These are phyloP conservation scores for Caenorhabditis imperialis DNA, from an alignment of 2,888 invertebrate species.

Conservation along the genomic window DNA sequence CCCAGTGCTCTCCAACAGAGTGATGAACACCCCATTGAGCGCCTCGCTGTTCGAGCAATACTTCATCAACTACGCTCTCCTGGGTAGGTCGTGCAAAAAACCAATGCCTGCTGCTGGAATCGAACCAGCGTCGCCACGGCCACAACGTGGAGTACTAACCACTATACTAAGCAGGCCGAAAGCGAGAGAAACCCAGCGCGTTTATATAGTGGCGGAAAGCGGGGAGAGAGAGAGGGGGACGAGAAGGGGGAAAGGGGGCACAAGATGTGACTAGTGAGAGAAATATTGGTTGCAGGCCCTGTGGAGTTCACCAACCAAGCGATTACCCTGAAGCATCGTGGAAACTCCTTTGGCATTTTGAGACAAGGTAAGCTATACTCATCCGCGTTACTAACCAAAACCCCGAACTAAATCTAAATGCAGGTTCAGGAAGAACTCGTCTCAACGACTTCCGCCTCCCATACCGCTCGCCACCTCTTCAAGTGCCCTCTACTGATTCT, in stretches of 20 bases:
- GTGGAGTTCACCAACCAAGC: conserved; percentile 66
- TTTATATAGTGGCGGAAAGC: conserved; percentile 15
- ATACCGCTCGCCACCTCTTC: conserved; percentile 68
- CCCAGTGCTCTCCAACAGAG: conserved; percentile 75
- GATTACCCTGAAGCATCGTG: conserved; percentile 70
- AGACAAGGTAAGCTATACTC: conserved; percentile 72
- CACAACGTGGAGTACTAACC: conserved; percentile 77
- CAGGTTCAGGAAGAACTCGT: conserved; percentile 65
- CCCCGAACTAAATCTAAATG: not conserved
- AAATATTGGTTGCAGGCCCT: conserved; percentile 55
- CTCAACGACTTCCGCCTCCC: conserved; percentile 77
- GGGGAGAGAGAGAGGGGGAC: not conserved
- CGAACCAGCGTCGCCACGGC: conserved; percentile 75
- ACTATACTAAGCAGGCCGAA: conserved; percentile 71
- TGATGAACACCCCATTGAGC: conserved; percentile 76
- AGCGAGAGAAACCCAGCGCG: conserved; percentile 18
- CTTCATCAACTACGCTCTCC: conserved; percentile 76
- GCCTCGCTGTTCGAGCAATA: conserved; percentile 78
- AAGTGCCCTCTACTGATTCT: conserved; percentile 57
- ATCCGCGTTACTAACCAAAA: not conserved
- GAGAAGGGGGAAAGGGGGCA: not conserved
- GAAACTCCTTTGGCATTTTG: conserved; percentile 77
- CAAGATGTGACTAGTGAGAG: not conserved
- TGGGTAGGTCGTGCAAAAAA: conserved; percentile 36
- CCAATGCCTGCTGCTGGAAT: conserved; percentile 65